phyloP scores from a whole-genome alignment of 2,888 invertebrate species.

The Caenorhabditis macrosperma region DNA sequence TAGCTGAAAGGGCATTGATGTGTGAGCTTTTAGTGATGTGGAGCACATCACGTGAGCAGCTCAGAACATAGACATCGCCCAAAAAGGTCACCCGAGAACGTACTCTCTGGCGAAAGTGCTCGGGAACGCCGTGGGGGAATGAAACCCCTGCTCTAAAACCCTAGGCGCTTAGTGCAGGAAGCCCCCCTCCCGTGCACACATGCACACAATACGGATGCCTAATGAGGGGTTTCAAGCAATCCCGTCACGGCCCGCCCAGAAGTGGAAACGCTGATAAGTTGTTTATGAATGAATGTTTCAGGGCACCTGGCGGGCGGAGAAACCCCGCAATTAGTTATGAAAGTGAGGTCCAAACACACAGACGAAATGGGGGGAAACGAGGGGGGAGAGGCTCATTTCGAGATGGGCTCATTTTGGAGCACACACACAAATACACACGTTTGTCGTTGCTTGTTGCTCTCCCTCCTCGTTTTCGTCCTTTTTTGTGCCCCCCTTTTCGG shows the following conservation, averaged over 20 bases:
- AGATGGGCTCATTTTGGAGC: slow-evolving; percentile 55
- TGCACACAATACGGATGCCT: slow-evolving; percentile 34
- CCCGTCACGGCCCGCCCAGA: slow-evolving; percentile 10
- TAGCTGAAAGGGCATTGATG: too few relatives aligned
- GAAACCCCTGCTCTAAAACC: slow-evolving; percentile 17
- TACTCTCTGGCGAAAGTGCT: not conserved
- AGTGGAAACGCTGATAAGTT: slow-evolving; percentile 50
- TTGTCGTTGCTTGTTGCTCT: slow-evolving; percentile 28
- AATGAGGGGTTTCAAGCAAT: slow-evolving; percentile 54
- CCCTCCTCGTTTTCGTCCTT: slow-evolving; percentile 2
- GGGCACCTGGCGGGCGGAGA: slow-evolving; percentile 25
- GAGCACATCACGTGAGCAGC: too few relatives aligned
- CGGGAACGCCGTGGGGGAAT: slow-evolving; percentile 1
- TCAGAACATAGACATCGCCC: too few relatives aligned
- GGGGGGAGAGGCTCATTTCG: slow-evolving; percentile 33
- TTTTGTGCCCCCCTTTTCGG: slow-evolving; percentile 5
- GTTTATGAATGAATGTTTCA: slow-evolving; percentile 39
- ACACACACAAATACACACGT: too few relatives aligned
- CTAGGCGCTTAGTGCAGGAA: slow-evolving; percentile 46
- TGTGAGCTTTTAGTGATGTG: too few relatives aligned
- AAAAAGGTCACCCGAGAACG: not conserved
- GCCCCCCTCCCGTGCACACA: slow-evolving; percentile 9
- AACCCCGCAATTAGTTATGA: slow-evolving; percentile 42
- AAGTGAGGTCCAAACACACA: slow-evolving; percentile 36
- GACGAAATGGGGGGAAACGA: slow-evolving; percentile 21